Evolutionary conservation across 2,888 invertebrate species (phyloP).

Genomic region (Phaonia tiefii): DNA sequence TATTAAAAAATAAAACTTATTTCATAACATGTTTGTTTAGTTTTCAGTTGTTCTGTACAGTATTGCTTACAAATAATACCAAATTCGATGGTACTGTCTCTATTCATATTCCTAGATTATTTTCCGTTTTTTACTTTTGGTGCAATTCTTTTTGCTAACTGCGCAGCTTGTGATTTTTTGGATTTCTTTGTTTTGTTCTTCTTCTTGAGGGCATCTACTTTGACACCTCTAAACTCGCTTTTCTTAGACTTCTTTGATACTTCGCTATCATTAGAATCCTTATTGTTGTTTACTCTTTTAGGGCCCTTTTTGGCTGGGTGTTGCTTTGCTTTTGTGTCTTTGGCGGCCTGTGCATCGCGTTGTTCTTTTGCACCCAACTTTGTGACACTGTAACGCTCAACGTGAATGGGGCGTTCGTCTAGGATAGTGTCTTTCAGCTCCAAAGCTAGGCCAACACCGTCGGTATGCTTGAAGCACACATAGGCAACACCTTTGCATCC

Average conservation of each 20-base stretch:
- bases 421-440: conserved; percentile 78
- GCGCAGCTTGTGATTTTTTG: conserved; percentile 72
- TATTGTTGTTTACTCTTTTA: conserved; percentile 64
- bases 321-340: conserved; percentile 45
- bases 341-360: conserved; percentile 69
- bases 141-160: conserved; percentile 78
- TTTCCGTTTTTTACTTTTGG: conserved; percentile 69
- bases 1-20: too few species aligned
- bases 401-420: conserved; percentile 78
- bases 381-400: conserved; percentile 75
- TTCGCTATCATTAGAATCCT: conserved; percentile 19
- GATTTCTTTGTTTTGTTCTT: conserved; percentile 72
- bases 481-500: conserved; percentile 79
- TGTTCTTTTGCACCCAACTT: conserved; percentile 75
- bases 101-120: background rate
- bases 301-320: conserved; percentile 68
- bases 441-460: conserved; percentile 77
- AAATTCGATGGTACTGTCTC: too few species aligned
- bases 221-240: conserved; percentile 76
- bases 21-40: too few species aligned
- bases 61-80: too few species aligned
- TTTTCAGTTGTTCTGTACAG: too few species aligned
- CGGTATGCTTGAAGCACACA: conserved; percentile 77
- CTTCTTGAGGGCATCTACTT: conserved; percentile 74
- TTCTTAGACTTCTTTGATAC: conserved; percentile 72